Percentiles rank a stretch among this genome's conserved stretches.
Evolutionary conservation across 2,113 vertebrate species (phyloP).

Genomic region (Serilophus lunatus): DNA sequence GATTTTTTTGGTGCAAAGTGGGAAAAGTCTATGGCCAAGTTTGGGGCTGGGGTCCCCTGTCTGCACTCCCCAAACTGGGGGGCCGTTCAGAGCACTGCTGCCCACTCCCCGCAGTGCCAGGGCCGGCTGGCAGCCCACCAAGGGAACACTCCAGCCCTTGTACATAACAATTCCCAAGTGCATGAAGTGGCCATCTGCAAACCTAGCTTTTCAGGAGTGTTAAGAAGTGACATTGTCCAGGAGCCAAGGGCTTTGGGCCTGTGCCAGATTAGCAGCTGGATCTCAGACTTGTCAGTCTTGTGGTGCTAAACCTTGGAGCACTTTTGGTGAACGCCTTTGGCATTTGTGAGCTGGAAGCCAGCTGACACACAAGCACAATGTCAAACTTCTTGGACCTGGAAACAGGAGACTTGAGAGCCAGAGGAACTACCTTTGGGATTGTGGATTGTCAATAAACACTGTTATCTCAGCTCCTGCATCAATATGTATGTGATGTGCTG

Average conservation of each 20-base stretch:
- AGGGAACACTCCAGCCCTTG: conserved; percentile 38
- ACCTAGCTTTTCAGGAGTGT: conserved; percentile 43
- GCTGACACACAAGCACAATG: not conserved
- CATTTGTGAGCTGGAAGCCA: conserved; percentile 21
- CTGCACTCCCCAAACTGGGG: not conserved
- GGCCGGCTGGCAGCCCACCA: conserved; percentile 35
- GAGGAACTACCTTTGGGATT: conserved; percentile 25
- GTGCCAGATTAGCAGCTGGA: conserved; percentile 61
- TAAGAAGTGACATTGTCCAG: conserved; percentile 58
- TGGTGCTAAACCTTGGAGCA: conserved; percentile 29
- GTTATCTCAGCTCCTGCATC: conserved; percentile 5
- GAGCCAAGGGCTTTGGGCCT: conserved; percentile 50
- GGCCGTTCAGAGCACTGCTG: accelerated
- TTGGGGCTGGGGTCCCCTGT: not conserved
- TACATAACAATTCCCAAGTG: not conserved
- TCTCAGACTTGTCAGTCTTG: conserved; percentile 25
- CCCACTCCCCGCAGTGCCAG: not conserved
- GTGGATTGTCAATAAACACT: not conserved
- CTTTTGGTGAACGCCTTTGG: conserved; percentile 18
- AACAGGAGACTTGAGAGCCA: not conserved
- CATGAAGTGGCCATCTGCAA: conserved; percentile 63
- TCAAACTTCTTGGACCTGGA: not conserved
- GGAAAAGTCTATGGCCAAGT: not conserved
- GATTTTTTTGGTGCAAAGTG: not conserved
- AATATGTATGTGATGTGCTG: conserved; percentile 24